phyloP scores from a whole-genome alignment of 2,888 invertebrate species.

The Protula sp. region DNA sequence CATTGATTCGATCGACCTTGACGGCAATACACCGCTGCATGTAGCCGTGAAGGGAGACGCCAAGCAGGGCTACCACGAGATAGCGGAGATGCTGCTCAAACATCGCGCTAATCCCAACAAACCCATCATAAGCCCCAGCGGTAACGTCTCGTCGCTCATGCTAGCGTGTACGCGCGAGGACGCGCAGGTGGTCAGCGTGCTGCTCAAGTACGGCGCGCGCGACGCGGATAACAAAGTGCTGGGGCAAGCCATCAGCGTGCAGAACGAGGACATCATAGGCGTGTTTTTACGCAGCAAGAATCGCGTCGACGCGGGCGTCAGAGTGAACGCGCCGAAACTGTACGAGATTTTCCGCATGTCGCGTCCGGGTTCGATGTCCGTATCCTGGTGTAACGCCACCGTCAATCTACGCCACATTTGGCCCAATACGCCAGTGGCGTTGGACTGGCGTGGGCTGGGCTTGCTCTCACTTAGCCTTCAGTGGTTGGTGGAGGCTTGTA shows the following conservation, averaged over 20 bases:
- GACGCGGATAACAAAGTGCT: conserved; percentile 81
- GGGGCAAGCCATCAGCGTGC: conserved; percentile 67
- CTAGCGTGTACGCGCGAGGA: conserved; percentile 69
- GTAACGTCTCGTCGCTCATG: conserved; percentile 55
- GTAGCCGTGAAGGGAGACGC: conserved; percentile 30
- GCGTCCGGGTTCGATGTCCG: neutral
- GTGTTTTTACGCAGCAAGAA: conserved; percentile 68
- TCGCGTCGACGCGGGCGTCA: conserved; percentile 67
- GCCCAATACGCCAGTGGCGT: conserved; percentile 57
- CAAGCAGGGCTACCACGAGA: conserved; percentile 31
- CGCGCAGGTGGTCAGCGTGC: conserved; percentile 67
- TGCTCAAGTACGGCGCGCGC: conserved; percentile 74
- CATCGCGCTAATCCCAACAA: conserved; percentile 80
- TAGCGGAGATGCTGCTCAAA: conserved; percentile 70
- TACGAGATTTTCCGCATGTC: neutral
- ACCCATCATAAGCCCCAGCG: conserved; percentile 56
- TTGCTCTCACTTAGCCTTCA: conserved; percentile 65
- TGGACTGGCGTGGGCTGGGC: conserved; percentile 79
- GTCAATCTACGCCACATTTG: neutral
- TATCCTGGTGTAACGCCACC: neutral
- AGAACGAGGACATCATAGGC: conserved; percentile 65
- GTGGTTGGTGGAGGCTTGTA: conserved; percentile 79
- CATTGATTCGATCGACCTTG: conserved; percentile 20
- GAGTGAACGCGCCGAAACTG: neutral
- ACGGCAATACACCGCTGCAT: conserved; percentile 36